phyloP scores from a whole-genome alignment of 2,113 vertebrate species.

The Climacteris rufus region DNA sequence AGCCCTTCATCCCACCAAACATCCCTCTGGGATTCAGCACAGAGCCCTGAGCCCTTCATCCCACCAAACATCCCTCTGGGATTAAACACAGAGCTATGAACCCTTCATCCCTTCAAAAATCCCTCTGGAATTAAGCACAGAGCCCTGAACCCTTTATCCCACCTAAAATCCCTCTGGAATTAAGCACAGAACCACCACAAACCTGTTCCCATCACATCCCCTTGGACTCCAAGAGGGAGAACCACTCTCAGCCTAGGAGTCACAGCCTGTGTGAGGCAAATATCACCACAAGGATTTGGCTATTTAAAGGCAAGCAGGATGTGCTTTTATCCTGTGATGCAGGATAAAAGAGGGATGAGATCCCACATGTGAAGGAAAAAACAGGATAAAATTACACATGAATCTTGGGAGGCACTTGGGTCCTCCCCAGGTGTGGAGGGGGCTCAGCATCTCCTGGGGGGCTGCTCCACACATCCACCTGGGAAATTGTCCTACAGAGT shows the following conservation, averaged over 20 bases:
- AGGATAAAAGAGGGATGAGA: not conserved
- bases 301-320: not conserved
- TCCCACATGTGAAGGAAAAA: too few species aligned
- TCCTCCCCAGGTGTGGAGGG: not conserved
- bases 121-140: too few species aligned
- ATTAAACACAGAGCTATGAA: not conserved
- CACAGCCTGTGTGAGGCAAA: not conserved
- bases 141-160: not conserved
- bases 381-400: not conserved
- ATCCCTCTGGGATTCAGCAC: not conserved
- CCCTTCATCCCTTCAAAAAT: too few species aligned
- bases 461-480: accelerated
- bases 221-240: not conserved
- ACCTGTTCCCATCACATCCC: not conserved
- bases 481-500: not conserved
- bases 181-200: not conserved
- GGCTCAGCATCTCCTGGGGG: not conserved
- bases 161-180: not conserved
- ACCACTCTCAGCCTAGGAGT: not conserved
- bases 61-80: not conserved
- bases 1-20: not conserved
- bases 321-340: not conserved
- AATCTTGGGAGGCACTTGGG: not conserved
- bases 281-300: accelerated
- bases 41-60: too few species aligned